phyloP scores from a whole-genome alignment of 2,888 invertebrate species.

The Calliphora vomitoria region DNA sequence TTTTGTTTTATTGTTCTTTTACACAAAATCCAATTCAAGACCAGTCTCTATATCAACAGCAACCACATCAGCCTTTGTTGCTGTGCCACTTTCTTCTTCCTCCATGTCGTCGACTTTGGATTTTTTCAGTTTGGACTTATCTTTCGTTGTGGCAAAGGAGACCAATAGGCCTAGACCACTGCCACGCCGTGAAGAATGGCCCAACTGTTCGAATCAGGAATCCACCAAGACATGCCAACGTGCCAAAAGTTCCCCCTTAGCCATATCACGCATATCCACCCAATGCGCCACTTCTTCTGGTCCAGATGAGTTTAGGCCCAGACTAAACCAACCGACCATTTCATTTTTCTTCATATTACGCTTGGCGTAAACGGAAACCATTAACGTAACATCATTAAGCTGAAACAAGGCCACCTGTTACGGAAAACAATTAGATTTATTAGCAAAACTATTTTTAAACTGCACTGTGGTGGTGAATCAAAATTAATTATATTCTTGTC shows the following conservation, averaged over 20 bases:
- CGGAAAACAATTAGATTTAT: background rate
- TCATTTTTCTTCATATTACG: constrained; percentile 97
- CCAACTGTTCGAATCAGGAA: constrained; percentile 87
- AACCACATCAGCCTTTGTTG: constrained; percentile 79
- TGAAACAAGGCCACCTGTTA: constrained; percentile 96
- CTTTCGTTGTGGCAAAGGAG: constrained; percentile 81
- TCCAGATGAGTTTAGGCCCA: constrained; percentile 96
- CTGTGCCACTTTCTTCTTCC: constrained; percentile 33
- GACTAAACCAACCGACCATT: constrained; percentile 98
- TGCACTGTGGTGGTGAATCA: too few species aligned
- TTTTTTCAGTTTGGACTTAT: constrained; percentile 82
- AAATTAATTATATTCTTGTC: too few species aligned
- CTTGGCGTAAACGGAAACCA: constrained; percentile 96
- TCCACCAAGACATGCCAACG: constrained; percentile 96
- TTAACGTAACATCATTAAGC: constrained; percentile 96
- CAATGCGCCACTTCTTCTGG: constrained; percentile 96
- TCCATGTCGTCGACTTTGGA: constrained; percentile 76
- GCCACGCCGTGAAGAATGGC: constrained; percentile 83
- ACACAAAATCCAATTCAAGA: constrained; percentile 83
- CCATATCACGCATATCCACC: constrained; percentile 95
- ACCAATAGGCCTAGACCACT: constrained; percentile 81
- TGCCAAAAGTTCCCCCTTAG: constrained; percentile 94
- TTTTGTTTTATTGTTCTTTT: constrained; percentile 60
- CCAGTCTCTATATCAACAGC: constrained; percentile 84
- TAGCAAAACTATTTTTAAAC: background rate